Evolutionary conservation across 2,888 invertebrate species (phyloP), one percentile per base, ranked within the genome.

Genomic region (Lasioglossum malachurum): DNA sequence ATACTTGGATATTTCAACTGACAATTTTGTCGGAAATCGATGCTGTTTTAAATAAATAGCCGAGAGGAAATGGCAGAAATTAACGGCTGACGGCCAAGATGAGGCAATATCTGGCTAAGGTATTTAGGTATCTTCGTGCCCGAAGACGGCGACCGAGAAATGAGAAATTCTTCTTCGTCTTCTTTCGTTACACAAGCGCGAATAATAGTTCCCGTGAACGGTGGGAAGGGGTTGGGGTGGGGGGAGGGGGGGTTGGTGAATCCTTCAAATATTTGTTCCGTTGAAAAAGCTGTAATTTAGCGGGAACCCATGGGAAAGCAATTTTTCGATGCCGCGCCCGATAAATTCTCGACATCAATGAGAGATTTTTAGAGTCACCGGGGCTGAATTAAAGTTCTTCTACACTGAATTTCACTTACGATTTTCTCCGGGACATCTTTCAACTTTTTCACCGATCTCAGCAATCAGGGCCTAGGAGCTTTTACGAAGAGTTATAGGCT

Each of bases 391-490:
- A 77, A 84, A 60, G n/a, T 7, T 57, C 67, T 76, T 71, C 67
- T 49, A 86, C 76, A 60, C 67, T 60, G 85, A 79, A 82, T 86
- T 86, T 86, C 86, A 86, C 78, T 84, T 71, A 79, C 75, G 27
- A 49, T 8, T 77, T 35, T 67, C 8, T 57, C 8, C 27, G 19
- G 49, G 60, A 35, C 81, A 49, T 87, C 82, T 74, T 72, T 79
- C 78, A 76, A 75, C 71, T 82, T 87, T 75, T 82, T 82, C 75
- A 74, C 73, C 76, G 44, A 78, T 75, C 85, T 49, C 73, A 53
- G 74, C 78, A 73, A 87, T 76, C 73, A 77, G 31, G 31, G n/a
- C 64, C 53, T 74, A 4, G 46, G 57, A 57, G 75, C 76, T 81
- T 86, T 78, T 46, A 72, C 69, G 46, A 53, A 72, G 64, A 84